Evolutionary conservation across 1,140 invertebrate genomes (phyloP).

Genomic region (Holcopasites calliopsidis): DNA sequence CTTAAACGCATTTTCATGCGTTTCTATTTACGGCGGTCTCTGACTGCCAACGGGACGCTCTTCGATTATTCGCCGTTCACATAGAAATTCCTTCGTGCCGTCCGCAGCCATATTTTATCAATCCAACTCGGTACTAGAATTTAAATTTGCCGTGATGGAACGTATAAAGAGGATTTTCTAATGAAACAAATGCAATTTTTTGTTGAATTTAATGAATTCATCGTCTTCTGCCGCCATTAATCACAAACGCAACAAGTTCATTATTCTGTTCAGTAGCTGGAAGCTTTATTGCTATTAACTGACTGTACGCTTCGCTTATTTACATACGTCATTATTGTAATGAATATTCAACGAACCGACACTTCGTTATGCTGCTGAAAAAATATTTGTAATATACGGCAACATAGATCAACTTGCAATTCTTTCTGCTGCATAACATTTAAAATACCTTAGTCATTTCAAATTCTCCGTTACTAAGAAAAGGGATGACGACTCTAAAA

Average conservation of each 20-base stretch:
- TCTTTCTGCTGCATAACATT: no score
- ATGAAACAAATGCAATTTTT: no score
- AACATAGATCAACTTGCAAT: background rate
- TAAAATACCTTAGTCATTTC: no score
- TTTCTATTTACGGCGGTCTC: constrained; percentile 33
- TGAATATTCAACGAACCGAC: constrained; percentile 1
- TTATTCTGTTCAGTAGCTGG: background rate
- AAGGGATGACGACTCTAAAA: no score
- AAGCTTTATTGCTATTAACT: background rate
- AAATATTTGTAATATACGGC: background rate
- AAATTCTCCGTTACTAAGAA: no score
- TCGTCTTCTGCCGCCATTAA: background rate
- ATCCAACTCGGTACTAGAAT: background rate
- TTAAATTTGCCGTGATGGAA: no score
- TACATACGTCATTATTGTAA: background rate
- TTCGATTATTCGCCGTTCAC: constrained; percentile 30
- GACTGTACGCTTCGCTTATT: background rate
- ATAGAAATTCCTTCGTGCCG: constrained; percentile 17
- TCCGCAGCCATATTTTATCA: constrained; percentile 8
- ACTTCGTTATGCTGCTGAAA: background rate
- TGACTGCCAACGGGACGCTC: background rate
- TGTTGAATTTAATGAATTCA: background rate
- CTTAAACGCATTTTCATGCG: constrained; percentile 36
- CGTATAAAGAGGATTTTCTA: no score
- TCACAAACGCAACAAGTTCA: background rate